Base-by-base conservation (phyloP, 2,797 vertebrate genomes). In the Pangasius macronema region DNA sequence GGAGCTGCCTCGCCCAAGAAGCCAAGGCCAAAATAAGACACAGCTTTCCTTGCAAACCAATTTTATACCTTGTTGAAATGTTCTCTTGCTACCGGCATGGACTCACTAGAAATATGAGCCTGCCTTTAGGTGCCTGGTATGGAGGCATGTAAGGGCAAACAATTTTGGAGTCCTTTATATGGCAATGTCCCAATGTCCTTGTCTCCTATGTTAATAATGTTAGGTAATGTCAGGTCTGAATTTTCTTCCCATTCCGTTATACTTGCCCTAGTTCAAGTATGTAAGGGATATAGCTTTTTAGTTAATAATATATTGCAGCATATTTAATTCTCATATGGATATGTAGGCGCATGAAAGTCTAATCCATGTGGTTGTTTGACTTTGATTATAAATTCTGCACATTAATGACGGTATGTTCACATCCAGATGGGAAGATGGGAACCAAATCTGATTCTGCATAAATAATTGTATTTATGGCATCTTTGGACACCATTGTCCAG, bases 1-100 rank as follows among this genome's bases (percentile, higher is more conserved):
- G 75, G 27, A 59, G 61, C n/a, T 55, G 46, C 76, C 18, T 84
- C 30, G 16, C 73, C 70, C 61, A 63, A 87, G 55, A 57, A 81
- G 57, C 80, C 14, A 27, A 42, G 76, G n/a, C 81, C 55, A 83
- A 87, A 90, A 88, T 85, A 88, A 88, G 70, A 87, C 51, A 27
- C 24, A 5, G 86, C 76, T 80, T 88, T 75, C 75, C 86, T 33
- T 36, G 36, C 46, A 51, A 75, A 82, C 84, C 84, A 81, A 84
- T 75, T 82, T 84, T 87, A 87, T 85, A 76, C 70, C 75, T 84
- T 39, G 75, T 46, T 16, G 22, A 85, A 87, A 83, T 84, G 81
- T 53, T 72, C 75, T 72, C n/a, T 67, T 79, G 51, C 63, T 86
- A 70, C 14, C 2, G 27, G 49, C 51, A 82, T 36, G 84, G 51